Evolutionary conservation across 2,113 vertebrate species (phyloP).

Genomic region (Chaetura pelagica): DNA sequence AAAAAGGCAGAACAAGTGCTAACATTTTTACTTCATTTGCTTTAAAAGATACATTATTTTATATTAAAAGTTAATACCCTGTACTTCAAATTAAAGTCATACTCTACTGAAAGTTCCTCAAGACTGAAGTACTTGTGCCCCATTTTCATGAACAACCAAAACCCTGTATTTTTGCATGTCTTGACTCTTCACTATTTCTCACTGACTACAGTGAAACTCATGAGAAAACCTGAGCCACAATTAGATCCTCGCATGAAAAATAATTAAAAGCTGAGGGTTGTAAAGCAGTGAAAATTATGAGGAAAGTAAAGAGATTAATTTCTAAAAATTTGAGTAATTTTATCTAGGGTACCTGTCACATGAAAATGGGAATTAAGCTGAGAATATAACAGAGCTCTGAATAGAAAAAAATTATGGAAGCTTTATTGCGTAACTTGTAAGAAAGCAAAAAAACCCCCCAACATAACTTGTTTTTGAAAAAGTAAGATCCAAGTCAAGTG

Average conservation of each 20-base stretch:
- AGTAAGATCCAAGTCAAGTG: accelerated
- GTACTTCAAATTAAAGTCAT: too few species aligned
- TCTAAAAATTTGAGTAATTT: not conserved
- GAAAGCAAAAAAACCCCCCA: not conserved
- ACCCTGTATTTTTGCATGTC: not conserved
- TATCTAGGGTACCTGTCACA: not conserved
- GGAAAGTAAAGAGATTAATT: not conserved
- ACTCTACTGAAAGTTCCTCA: not conserved
- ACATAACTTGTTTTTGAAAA: too few species aligned
- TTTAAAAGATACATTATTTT: not conserved
- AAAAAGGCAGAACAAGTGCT: not conserved
- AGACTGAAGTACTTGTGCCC: too few species aligned
- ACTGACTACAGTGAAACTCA: not conserved
- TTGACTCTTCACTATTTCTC: not conserved
- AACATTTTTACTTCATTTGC: not conserved
- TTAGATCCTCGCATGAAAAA: not conserved
- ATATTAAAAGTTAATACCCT: not conserved
- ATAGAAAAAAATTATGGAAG: not conserved
- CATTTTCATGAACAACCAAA: not conserved
- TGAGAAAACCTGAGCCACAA: not conserved
- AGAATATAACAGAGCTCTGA: not conserved
- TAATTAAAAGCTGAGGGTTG: not conserved
- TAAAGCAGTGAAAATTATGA: not conserved
- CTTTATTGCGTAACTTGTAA: not conserved
- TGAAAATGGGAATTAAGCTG: not conserved